A percentile compares a stretch with the other conserved stretches of the same genome.
Conservation (phyloP, 1,140 invertebrate genomes). For the Onthophagus taurus region DNA sequence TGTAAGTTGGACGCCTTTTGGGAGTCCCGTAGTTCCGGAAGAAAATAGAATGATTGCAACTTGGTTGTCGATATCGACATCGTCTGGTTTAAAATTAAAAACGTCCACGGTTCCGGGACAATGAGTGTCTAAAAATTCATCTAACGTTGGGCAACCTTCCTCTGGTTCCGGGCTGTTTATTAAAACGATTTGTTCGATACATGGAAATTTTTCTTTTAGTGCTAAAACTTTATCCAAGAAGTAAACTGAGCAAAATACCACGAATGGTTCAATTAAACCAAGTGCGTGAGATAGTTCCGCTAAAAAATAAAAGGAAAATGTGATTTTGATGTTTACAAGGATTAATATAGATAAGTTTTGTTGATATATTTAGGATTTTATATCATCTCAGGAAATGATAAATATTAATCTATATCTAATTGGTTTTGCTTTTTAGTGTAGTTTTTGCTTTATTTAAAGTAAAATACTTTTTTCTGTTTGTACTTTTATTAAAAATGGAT, state of each 20-base stretch:
- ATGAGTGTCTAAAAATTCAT: constrained; percentile 4
- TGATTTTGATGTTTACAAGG: background rate
- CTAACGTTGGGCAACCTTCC: background rate
- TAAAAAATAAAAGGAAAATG: background rate
- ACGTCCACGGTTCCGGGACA: background rate
- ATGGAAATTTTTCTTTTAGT: constrained; percentile 16
- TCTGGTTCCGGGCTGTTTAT: constrained; percentile 9
- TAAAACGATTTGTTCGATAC: constrained; percentile 20
- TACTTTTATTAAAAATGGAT: too few relatives aligned
- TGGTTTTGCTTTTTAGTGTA: too few relatives aligned
- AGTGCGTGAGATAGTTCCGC: constrained; percentile 42
- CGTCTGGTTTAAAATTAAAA: constrained; percentile 13
- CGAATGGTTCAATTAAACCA: constrained; percentile 42
- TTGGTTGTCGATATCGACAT: constrained; percentile 20
- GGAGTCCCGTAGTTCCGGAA: constrained; percentile 62
- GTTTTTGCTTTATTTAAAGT: too few relatives aligned
- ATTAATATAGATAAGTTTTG: too few relatives aligned
- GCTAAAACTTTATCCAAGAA: constrained; percentile 19
- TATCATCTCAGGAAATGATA: too few relatives aligned
- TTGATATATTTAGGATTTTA: too few relatives aligned
- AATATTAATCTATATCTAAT: too few relatives aligned
- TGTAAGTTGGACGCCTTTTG: constrained; percentile 71
- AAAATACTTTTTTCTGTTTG: too few relatives aligned
- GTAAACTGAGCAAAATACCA: constrained; percentile 36
- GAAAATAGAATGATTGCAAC: constrained; percentile 40